Conservation (phyloP, 2,888 invertebrate species). For the Acrobasis repandana region DNA sequence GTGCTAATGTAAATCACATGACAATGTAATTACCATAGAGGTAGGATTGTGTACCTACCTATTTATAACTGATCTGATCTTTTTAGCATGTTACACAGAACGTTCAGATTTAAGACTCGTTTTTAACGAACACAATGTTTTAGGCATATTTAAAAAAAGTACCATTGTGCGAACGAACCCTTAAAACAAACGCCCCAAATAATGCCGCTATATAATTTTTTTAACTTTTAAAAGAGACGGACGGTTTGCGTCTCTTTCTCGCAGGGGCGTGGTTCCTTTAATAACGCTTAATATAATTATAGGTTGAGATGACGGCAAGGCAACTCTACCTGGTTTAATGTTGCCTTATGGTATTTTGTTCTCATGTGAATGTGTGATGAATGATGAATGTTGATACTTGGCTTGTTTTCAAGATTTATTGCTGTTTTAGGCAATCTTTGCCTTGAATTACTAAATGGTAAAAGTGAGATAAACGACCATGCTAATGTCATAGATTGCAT, state of each 20-base stretch:
- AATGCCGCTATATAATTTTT: neutral
- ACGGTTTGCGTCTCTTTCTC: slow-evolving; percentile 29
- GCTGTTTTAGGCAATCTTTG: neutral
- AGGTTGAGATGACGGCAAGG: slow-evolving; percentile 19
- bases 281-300: slow-evolving; percentile 26
- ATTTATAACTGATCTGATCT: too few species aligned
- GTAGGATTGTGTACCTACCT: too few species aligned
- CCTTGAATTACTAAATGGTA: neutral
- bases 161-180: too few species aligned
- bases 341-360: slow-evolving; percentile 1
- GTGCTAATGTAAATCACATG: too few species aligned
- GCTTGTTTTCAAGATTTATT: neutral
- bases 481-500: too few species aligned
- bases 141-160: too few species aligned
- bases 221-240: neutral
- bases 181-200: neutral
- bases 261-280: slow-evolving; percentile 35
- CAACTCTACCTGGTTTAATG: slow-evolving; percentile 18
- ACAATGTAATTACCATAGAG: too few species aligned
- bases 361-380: neutral
- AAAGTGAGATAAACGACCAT: too few species aligned
- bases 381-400: neutral
- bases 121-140: too few species aligned
- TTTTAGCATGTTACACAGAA: too few species aligned
- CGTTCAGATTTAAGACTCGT: too few species aligned